These are phyloP conservation scores for Cotesia chilonis DNA, from an alignment of 1,140 invertebrate genomes.

Conservation along the genomic window DNA sequence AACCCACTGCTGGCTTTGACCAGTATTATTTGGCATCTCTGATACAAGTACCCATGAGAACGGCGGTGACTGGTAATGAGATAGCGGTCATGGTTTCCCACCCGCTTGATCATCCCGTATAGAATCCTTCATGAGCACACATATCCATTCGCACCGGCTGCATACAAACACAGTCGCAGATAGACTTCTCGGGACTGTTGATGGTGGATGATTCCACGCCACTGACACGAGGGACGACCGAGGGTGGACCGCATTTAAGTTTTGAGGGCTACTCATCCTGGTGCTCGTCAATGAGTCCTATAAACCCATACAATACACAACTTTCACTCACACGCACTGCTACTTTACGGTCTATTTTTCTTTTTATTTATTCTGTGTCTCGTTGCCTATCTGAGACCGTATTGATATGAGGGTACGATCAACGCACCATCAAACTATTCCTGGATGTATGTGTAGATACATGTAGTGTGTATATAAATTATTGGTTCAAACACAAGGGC, in stretches of 20 bases:
- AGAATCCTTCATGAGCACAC: no score
- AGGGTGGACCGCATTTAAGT: conserved; percentile 26
- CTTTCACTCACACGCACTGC: not conserved
- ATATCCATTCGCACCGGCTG: conserved; percentile 22
- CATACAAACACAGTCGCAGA: not conserved
- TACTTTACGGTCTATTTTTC: not conserved
- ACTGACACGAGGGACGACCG: conserved; percentile 1
- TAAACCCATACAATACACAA: not conserved
- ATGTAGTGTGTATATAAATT: conserved; percentile 35
- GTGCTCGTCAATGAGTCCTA: not conserved
- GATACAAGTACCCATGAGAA: conserved; percentile 60
- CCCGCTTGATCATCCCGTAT: conserved; percentile 37
- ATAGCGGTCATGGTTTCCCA: conserved; percentile 64
- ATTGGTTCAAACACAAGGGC: conserved; percentile 37
- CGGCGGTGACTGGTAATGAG: conserved; percentile 56
- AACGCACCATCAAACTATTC: not conserved
- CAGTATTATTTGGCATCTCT: no score
- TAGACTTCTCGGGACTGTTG: no score
- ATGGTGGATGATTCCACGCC: no score
- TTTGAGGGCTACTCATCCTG: conserved; percentile 11
- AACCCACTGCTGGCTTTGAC: conserved; percentile 34
- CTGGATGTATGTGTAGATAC: conserved; percentile 2
- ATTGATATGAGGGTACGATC: conserved; percentile 4
- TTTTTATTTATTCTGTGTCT: not conserved
- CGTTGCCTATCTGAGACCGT: not conserved